Base-by-base conservation (phyloP, 2,113 vertebrate species). In the Hipposideros armiger region DNA sequence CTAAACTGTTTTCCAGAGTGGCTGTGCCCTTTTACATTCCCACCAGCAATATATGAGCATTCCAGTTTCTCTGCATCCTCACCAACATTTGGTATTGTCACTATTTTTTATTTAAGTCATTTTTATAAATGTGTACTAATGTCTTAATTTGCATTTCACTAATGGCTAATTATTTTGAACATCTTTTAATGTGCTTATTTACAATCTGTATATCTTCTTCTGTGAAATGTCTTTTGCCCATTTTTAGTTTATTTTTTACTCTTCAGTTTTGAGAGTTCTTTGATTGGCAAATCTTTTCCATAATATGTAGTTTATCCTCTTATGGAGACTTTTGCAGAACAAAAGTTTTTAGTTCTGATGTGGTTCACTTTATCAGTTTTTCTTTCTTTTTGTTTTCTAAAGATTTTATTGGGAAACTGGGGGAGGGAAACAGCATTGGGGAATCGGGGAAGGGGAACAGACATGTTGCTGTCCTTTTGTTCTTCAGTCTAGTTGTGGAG, bases 1-100 rank as follows among this genome's bases (percentile, higher is more conserved):
- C 83, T 66, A 86, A 78, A 86, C 36, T 84, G 45, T 88, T 92
- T 88, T 52, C 22, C 62, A 89, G 62, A 89, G 69, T 54, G 62
- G 6, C 52, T 62, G 52, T 70, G 28, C 42, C 77, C 76, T 95
- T 83, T 92, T 92, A 88, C 28, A 82, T 82, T 50, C 82, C 42
- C 52, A 84, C 42, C 62, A 62, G 42, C 52, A 36, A 50, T 22
- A 30, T 70, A 24, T 76, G 77, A 88, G 58, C 24, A 45, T 77
- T 93, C 78, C 52, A 54, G 70, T 54, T 92, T 89, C 72, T 83
- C 77, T 83, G 52, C 60, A 86, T 64, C 20, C 77, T 58, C 42
- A 45, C 42, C 69, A 92, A 66, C 77, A 78, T 87, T 95, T 83
- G 40, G 66, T 73, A 45, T n/a, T 76, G n/a, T 60, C 32, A 67